Evolutionary conservation across 2,113 vertebrate genomes (phyloP).

Genomic region (Cryptotis parvus): DNA sequence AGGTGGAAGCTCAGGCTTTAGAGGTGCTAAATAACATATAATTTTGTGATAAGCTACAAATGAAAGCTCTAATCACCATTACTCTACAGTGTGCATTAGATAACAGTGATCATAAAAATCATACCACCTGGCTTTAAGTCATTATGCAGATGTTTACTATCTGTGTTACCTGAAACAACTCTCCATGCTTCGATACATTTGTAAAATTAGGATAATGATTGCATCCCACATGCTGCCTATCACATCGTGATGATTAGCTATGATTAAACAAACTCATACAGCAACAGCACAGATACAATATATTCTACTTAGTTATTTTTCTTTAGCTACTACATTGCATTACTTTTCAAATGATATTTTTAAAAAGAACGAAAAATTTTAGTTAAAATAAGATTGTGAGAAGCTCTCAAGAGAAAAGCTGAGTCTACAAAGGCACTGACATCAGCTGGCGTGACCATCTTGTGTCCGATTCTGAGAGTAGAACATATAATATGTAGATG

Average conservation of each 20-base stretch:
- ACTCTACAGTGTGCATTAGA: not conserved
- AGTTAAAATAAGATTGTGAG: constrained; percentile 6
- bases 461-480: not conserved
- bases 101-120: not conserved
- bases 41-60: not conserved
- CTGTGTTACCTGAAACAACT: not conserved
- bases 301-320: not conserved
- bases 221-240: not conserved
- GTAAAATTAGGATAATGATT: not conserved
- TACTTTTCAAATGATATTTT: not conserved
- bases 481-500: not conserved
- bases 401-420: not conserved
- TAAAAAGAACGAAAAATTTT: not conserved
- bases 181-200: not conserved
- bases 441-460: not conserved
- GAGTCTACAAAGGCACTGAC: constrained; percentile 1
- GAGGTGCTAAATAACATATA: not conserved
- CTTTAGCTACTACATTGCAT: not conserved
- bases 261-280: not conserved
- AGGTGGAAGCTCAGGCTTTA: not conserved
- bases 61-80: not conserved
- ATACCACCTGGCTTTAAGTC: not conserved
- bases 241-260: not conserved
- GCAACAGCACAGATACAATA: not conserved
- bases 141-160: not conserved